phyloP scores from a whole-genome alignment of 92 coral and sea anemone genomes.

The Epizoanthus ramosus region DNA sequence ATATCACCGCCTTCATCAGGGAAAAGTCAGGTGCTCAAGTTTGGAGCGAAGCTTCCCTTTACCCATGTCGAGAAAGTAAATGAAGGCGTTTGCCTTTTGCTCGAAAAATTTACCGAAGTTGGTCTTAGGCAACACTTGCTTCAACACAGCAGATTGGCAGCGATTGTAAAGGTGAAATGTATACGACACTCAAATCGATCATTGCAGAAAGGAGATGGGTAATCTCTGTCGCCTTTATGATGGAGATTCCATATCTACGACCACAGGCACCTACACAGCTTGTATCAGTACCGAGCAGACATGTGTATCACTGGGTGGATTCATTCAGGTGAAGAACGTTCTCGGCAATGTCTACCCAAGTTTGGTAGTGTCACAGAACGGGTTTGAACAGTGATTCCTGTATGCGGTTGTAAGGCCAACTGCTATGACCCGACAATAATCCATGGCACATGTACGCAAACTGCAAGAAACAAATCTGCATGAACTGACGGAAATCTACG shows the following conservation, averaged over 20 bases:
- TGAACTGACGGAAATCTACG: slow-evolving; percentile 55
- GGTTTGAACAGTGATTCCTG: slow-evolving; percentile 57
- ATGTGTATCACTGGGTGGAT: slow-evolving; percentile 58
- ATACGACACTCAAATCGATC: slow-evolving; percentile 45
- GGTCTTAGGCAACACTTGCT: slow-evolving; percentile 61
- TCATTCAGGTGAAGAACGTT: slow-evolving; percentile 65
- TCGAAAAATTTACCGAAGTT: slow-evolving; percentile 68
- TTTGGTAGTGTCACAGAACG: slow-evolving; percentile 55
- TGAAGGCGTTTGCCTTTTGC: slow-evolving; percentile 48
- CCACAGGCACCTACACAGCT: slow-evolving; percentile 32
- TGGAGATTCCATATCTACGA: slow-evolving; percentile 51
- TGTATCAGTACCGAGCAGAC: slow-evolving; percentile 57
- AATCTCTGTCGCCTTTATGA: slow-evolving; percentile 58
- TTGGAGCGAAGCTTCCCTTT: slow-evolving; percentile 51
- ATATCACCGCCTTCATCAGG: slow-evolving; percentile 67
- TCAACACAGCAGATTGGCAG: slow-evolving; percentile 52
- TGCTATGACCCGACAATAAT: slow-evolving; percentile 63
- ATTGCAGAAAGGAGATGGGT: slow-evolving; percentile 62
- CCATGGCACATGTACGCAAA: background rate
- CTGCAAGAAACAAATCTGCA: slow-evolving; percentile 32
- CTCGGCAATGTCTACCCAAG: slow-evolving; percentile 53
- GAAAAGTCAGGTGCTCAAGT: slow-evolving; percentile 53
- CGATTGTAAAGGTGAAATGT: slow-evolving; percentile 57
- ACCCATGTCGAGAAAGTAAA: slow-evolving; percentile 46
- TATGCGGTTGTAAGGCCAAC: slow-evolving; percentile 51